These are phyloP conservation scores for Drosophila nigricruria DNA, from an alignment of 2,888 invertebrate species.

Conservation along the genomic window DNA sequence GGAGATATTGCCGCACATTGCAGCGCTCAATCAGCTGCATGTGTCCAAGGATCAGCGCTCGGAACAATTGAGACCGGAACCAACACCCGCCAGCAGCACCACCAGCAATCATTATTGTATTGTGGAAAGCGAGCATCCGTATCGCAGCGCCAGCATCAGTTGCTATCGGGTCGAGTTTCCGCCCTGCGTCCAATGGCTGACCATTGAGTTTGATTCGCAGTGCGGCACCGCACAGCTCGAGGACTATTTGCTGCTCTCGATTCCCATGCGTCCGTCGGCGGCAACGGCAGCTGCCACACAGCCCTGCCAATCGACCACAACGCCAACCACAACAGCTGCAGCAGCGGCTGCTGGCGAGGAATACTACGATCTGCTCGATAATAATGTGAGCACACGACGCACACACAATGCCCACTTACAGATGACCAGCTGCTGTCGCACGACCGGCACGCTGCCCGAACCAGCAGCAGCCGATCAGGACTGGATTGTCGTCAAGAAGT, in stretches of 20 bases:
- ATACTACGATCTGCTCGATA: slow-evolving; percentile 83
- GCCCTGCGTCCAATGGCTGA: slow-evolving; percentile 94
- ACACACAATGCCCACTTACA: slow-evolving; percentile 65
- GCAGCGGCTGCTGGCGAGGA: slow-evolving; percentile 67
- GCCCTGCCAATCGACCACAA: slow-evolving; percentile 42
- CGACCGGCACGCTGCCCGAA: slow-evolving; percentile 71
- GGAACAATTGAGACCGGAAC: slow-evolving; percentile 80
- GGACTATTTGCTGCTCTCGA: slow-evolving; percentile 92
- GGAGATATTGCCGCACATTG: slow-evolving; percentile 94
- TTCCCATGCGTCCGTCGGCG: slow-evolving; percentile 86
- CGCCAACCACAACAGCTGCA: slow-evolving; percentile 1
- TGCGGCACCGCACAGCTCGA: slow-evolving; percentile 97
- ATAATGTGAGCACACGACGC: slow-evolving; percentile 68
- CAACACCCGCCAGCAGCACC: slow-evolving; percentile 85
- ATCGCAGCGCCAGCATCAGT: slow-evolving; percentile 94
- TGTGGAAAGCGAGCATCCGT: slow-evolving; percentile 98
- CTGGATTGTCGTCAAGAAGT: slow-evolving; percentile 89
- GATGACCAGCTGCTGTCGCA: slow-evolving; percentile 76
- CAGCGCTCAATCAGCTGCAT: slow-evolving; percentile 91
- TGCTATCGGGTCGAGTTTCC: slow-evolving; percentile 96
- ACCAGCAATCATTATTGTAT: slow-evolving; percentile 95
- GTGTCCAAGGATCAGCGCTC: slow-evolving; percentile 79
- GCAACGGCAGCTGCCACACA: slow-evolving; percentile 31
- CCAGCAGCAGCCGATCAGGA: slow-evolving; percentile 76
- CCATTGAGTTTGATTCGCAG: slow-evolving; percentile 96